phyloP scores from a whole-genome alignment of 2,888 invertebrate genomes.

The Mimumesa dahlbomi region DNA sequence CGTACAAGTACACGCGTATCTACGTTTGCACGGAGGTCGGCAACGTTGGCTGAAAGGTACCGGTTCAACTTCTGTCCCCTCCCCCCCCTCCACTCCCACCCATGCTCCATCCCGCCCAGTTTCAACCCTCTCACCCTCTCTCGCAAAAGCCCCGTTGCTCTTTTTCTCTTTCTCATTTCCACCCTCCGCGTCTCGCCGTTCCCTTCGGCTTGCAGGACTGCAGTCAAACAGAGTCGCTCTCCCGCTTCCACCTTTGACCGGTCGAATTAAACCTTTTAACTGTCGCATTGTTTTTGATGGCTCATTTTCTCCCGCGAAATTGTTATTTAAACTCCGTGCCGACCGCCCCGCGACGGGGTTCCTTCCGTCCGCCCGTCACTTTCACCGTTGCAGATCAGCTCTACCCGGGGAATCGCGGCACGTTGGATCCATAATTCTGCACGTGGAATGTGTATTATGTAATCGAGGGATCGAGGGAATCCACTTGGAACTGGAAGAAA shows the following conservation, averaged over 20 bases:
- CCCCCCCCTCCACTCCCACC: slow-evolving; percentile 9
- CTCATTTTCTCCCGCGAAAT: slow-evolving; percentile 73
- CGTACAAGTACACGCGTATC: slow-evolving; percentile 59
- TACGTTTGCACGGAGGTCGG: slow-evolving; percentile 60
- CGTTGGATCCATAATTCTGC: too few relatives aligned
- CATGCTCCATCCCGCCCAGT: slow-evolving; percentile 1
- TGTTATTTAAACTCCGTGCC: slow-evolving; percentile 70
- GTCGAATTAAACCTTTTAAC: slow-evolving; percentile 75
- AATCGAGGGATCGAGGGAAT: too few relatives aligned
- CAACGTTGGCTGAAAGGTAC: slow-evolving; percentile 64
- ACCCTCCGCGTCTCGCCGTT: slow-evolving; percentile 38
- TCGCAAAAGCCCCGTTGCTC: slow-evolving; percentile 23
- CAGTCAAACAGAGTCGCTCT: slow-evolving; percentile 61
- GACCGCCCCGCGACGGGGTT: slow-evolving; percentile 2
- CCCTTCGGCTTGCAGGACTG: slow-evolving; percentile 50
- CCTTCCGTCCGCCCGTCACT: slow-evolving; percentile 14
- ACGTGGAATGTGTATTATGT: too few relatives aligned
- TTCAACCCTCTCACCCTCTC: slow-evolving; percentile 4
- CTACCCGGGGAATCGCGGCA: too few relatives aligned
- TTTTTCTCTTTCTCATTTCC: slow-evolving; percentile 42
- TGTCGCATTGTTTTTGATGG: slow-evolving; percentile 74
- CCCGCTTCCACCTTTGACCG: slow-evolving; percentile 66
- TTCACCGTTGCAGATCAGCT: slow-evolving; percentile 5
- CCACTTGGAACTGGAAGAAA: too few relatives aligned
- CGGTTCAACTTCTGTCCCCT: slow-evolving; percentile 60